A percentile compares a stretch with the other conserved stretches of the same genome.
Conservation (phyloP, 2,797 vertebrate species). For the Manis pentadactyla region DNA sequence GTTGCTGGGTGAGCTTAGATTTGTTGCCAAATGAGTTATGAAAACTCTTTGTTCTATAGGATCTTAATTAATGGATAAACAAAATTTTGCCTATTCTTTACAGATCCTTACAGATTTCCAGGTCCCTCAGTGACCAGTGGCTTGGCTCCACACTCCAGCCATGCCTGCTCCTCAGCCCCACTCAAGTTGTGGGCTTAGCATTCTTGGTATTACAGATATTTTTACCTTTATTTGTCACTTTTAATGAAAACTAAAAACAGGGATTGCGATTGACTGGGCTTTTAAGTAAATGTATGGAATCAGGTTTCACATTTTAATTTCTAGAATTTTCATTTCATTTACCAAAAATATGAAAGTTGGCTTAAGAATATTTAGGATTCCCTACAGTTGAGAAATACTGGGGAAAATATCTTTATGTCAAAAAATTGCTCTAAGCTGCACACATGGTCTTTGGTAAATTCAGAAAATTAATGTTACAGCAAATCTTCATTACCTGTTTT, state of each 20-base stretch:
- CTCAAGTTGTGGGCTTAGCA: no score
- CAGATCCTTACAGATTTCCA: background rate
- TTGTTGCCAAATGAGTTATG: background rate
- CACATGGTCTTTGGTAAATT: slow-evolving; percentile 4
- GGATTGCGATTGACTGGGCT: background rate
- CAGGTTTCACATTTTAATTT: slow-evolving; percentile 13
- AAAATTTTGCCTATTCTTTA: background rate
- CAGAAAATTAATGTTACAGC: background rate
- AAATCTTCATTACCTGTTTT: background rate
- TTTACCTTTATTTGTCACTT: background rate
- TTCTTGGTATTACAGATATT: background rate
- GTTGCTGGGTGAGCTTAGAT: background rate
- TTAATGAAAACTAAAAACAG: slow-evolving; percentile 17
- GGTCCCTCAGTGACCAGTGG: rapidly evolving
- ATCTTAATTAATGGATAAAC: background rate
- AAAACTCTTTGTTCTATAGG: slow-evolving; percentile 34
- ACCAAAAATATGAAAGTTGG: background rate
- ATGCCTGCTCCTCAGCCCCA: background rate
- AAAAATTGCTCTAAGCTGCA: background rate
- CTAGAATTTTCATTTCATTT: background rate
- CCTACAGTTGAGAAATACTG: background rate
- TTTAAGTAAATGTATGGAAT: background rate
- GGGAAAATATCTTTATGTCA: background rate
- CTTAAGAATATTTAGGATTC: slow-evolving; percentile 9
- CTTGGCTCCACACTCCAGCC: background rate